Base-by-base conservation (phyloP, 2,113 vertebrate species). In the Theropithecus gelada region DNA sequence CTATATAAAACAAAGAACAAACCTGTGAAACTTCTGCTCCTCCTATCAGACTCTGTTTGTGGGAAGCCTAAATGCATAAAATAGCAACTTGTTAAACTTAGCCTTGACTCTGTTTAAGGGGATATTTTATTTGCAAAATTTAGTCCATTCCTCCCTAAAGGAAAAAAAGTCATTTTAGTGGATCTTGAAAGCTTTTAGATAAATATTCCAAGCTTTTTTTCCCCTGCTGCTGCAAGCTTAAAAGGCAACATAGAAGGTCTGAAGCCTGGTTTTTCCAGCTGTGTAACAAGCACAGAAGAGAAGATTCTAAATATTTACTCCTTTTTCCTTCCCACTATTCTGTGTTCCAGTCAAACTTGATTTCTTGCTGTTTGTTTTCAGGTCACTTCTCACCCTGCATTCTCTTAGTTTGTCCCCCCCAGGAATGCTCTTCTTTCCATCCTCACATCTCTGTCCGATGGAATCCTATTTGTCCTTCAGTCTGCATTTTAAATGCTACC, bases 51-150 rank as follows among this genome's bases (percentile, higher is more conserved):
- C 64, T 97, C 87, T 83, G 55, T 93, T 85, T 92, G 64, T 38
- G 88, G 78, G 79, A 95, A 76, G 81, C 57, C 78, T 45, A 43
- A 88, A 68, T 32, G 88, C 55, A 70, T 83, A 61, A 40, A 91
- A 70, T 32, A 35, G 72, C n/a, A 94, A 55, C 82, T 50, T 89
- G 85, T 85, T 52, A 88, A 66, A 86, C 66, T 84, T 68, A 59
- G 32, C 38, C 40, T 30, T 61, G n/a, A 48, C 80, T 70, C 61
- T 93, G 43, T 82, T 80, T 88, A 90, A 97, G 73, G n/a, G 40
- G 13, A 89, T 43, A 73, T 92, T 92, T 95, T 90, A 95, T 96
- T 93, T 97, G 93, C 48, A 96, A 93, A 96, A 80, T 79, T 43
- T 81, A 89, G 52, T 88, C 0, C 11, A 68, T 93, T 97, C 61